These are phyloP conservation scores for Sarcophaga caerulescens DNA, from an alignment of 2,888 invertebrate species.

Conservation along the genomic window DNA sequence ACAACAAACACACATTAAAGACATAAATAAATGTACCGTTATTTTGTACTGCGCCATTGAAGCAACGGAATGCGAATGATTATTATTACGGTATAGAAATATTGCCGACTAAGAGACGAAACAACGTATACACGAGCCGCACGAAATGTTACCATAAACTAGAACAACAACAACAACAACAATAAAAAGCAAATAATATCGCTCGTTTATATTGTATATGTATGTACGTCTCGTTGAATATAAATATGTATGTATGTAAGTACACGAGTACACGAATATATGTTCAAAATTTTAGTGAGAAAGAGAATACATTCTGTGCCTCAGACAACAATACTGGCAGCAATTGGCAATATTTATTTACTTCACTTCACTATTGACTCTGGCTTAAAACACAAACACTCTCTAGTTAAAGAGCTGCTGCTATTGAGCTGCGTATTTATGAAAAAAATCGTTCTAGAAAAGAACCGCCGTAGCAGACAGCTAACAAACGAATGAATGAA, in stretches of 20 bases:
- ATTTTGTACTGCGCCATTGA: constrained; percentile 68
- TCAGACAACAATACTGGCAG: neutral
- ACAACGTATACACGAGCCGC: constrained; percentile 36
- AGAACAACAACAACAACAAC: constrained; percentile 50
- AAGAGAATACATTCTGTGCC: neutral
- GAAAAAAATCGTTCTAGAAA: constrained; percentile 20
- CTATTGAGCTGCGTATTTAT: neutral
- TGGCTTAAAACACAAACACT: neutral
- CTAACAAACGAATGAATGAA: constrained; percentile 78
- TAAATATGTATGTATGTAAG: no score
- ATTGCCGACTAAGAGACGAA: constrained; percentile 45
- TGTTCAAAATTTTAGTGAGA: constrained; percentile 8
- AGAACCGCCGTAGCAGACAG: constrained; percentile 72
- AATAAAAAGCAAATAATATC: constrained; percentile 9
- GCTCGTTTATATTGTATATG: neutral
- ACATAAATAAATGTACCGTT: constrained; percentile 61
- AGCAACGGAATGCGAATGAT: constrained; percentile 70
- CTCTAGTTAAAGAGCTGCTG: constrained; percentile 4
- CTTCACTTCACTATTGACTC: constrained; percentile 35
- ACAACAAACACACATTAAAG: neutral
- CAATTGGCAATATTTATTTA: constrained; percentile 33
- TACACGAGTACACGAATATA: neutral
- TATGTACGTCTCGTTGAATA: no score
- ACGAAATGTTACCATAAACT: constrained; percentile 54
- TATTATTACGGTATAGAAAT: constrained; percentile 58